Base-by-base conservation (phyloP, 2,888 invertebrate genomes). In the Epirrita christyi region DNA sequence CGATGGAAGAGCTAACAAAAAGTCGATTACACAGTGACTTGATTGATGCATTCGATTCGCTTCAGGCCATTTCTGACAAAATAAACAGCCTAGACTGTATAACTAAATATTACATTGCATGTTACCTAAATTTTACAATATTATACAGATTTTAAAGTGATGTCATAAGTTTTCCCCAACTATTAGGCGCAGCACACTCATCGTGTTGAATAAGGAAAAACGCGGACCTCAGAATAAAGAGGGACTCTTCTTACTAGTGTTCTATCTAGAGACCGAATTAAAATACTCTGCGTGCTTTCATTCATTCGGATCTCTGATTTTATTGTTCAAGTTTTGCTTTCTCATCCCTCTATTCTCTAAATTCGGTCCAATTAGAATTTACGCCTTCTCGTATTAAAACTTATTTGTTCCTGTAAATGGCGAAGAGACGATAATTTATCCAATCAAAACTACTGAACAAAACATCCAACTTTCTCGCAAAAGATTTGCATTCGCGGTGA, bases 281-380 rank as follows among this genome's bases (percentile, higher is more conserved):
- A 45, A 52, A 34, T 32, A 45, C 43, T 28, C 37, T 15, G 3
- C 44, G 27, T 38, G 37, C 7, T 52, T 28, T 51, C 48, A 51
- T 59, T 55, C 44, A 55, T 42, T 34, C 38, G 59, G 52, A 59
- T 50, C 60, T 53, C 50, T 60, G 63, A 61, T 64, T 67, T 61
- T 63, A 64, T 63, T 63, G 51, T 65, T 29, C 50, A 29, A 48
- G 36, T 54, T 58, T 52, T 52, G 53, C 55, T 60, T 55, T 65
- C 63, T 62, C 55, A 61, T 64, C n/a, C 11, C 21, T 9, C 1
- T 9, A 10, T 32, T 32, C 32, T 32, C 32, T 32, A 9, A 3
- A 32, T 32, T 32, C 32, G 3, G 8, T 32, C 32, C 8, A 32
- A 32, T 32, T 32, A 1, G 32, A 32, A 9, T 32, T 32, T 32